Base-by-base conservation (phyloP, 2,888 invertebrate species). In the Platycnemis pennipes region DNA sequence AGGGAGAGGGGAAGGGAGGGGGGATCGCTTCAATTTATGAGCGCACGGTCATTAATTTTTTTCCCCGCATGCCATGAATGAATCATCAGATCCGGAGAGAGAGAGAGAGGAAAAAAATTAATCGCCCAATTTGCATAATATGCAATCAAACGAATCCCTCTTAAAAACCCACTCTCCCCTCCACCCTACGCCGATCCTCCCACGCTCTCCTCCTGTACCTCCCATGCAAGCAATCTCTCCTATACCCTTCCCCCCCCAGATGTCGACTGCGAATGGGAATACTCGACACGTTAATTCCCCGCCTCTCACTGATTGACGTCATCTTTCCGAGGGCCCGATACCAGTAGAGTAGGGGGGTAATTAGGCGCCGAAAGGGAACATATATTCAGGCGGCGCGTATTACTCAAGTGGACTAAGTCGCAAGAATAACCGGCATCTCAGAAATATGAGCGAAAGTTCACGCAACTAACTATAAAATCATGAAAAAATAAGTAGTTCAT, bases 111-210 rank as follows among this genome's bases (percentile, higher is more conserved):
- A 37, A 77, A 77, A 77, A 77, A 77, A 77, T 37, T 77, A 31
- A 37, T 77, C 77, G 37, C 77, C n/a, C 77, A 37, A 77, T 77
- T 77, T 77, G 77, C 77, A 77, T 77, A 77, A 77, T 77, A 77
- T 77, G 77, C 77, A 77, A 77, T 77, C 77, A 77, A 77, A 77
- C 77, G 77, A 77, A 77, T 77, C 77, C 37, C 77, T 77, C 77
- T 31, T 77, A 26, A 77, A 49, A 77, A 31, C 77, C 77, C 77
- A 2, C 77, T n/a, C 37, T 37, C 37, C 77, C 1, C 5, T 13
- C 77, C 11, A 37, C 77, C 69, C 77, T 13, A 13, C 37, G 7
- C 13, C 37, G 2, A 31, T 2, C 77, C 77, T 13, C 77, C 31
- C n/a, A n/a, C 31, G 7, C n/a, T 13, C n/a, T 69, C 31, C 37